phyloP scores from a whole-genome alignment of 2,888 invertebrate genomes.

The Megamerina dolium region DNA sequence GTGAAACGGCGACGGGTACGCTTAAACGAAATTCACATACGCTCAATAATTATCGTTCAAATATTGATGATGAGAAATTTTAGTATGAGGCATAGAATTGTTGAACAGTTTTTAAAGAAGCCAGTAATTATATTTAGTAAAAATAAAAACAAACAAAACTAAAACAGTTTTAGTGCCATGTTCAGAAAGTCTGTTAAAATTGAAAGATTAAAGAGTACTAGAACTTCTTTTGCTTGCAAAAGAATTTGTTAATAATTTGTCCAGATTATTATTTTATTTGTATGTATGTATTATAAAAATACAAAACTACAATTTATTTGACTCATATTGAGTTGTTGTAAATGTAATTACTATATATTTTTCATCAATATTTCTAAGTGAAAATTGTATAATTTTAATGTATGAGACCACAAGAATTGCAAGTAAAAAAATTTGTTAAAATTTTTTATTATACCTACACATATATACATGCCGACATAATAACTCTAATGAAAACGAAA shows the following conservation, averaged over 20 bases:
- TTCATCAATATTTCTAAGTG: neutral
- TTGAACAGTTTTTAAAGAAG: neutral
- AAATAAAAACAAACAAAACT: too few relatives aligned
- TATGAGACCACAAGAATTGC: neutral
- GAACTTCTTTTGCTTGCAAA: too few relatives aligned
- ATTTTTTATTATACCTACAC: neutral
- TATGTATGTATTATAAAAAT: too few relatives aligned
- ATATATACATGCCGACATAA: too few relatives aligned
- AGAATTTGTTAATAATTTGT: too few relatives aligned
- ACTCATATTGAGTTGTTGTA: neutral
- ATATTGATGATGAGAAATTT: slow-evolving; percentile 49
- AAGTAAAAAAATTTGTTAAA: neutral
- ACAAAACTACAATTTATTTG: too few relatives aligned
- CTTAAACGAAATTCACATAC: slow-evolving; percentile 68
- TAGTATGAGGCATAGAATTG: slow-evolving; percentile 20
- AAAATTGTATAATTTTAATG: slow-evolving; percentile 1
- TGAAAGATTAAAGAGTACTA: too few relatives aligned
- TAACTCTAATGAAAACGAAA: too few relatives aligned
- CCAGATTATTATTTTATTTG: too few relatives aligned
- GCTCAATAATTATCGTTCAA: slow-evolving; percentile 55
- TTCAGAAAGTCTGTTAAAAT: neutral
- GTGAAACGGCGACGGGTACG: slow-evolving; percentile 66
- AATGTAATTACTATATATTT: neutral
- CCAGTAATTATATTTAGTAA: too few relatives aligned
- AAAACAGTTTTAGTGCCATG: too few relatives aligned